A percentile compares a stretch with the other conserved stretches of the same genome.
Evolutionary conservation across 2,797 vertebrate species (phyloP).

Genomic region (Okamejei kenojei): DNA sequence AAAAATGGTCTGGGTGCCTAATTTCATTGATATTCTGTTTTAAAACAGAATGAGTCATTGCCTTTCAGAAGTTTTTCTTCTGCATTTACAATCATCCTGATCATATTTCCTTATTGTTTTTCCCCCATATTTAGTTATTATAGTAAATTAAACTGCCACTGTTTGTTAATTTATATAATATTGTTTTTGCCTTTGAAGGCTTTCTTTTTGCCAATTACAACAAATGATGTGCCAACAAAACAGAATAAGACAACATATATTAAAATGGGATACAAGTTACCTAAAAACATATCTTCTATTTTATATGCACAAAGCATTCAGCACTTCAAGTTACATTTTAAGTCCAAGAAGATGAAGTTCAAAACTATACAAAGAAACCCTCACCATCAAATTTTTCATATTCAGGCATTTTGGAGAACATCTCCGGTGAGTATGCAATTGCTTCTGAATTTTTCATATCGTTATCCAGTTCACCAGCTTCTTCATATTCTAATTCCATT

Average conservation of each 20-base stretch:
- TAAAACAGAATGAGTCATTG: background rate
- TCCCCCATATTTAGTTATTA: background rate
- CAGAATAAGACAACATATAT: background rate
- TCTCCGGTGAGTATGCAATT: background rate
- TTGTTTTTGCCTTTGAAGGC: background rate
- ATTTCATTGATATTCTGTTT: background rate
- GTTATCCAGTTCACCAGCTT: conserved; percentile 46
- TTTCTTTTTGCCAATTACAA: too few species aligned
- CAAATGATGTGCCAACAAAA: too few species aligned
- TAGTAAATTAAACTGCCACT: background rate
- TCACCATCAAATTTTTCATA: conserved; percentile 77
- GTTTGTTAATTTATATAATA: background rate
- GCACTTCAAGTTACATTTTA: background rate
- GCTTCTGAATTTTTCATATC: conserved; percentile 40
- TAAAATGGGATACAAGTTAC: background rate
- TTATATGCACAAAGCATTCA: background rate
- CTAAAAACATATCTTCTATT: background rate
- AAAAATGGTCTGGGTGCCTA: background rate
- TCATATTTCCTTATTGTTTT: background rate
- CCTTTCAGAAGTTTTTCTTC: background rate
- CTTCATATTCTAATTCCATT: conserved; percentile 60
- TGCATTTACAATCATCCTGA: background rate
- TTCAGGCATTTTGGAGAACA: conserved; percentile 42
- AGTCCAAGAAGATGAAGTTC: background rate
- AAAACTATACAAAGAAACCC: conserved; percentile 31